phyloP scores from a whole-genome alignment of 2,113 vertebrate genomes.

The Aptenodytes patagonicus region DNA sequence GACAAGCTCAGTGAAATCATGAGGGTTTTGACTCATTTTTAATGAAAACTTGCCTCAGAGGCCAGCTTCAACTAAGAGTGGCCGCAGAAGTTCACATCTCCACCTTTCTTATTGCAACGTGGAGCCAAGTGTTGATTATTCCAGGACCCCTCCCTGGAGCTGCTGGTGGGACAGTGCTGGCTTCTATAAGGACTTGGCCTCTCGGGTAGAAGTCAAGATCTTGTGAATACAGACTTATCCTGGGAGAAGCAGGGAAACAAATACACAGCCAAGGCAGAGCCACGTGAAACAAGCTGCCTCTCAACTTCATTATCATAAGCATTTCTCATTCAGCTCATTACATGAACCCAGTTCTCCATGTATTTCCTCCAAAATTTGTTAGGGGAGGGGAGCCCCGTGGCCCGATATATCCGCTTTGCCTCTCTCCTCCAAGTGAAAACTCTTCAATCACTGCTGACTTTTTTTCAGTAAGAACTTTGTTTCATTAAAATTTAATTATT shows the following conservation, averaged over 20 bases:
- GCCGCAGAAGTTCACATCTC: not conserved
- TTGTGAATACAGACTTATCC: not conserved
- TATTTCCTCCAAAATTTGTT: not conserved
- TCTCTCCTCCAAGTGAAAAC: conserved; percentile 14
- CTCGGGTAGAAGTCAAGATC: not conserved
- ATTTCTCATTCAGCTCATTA: conserved; percentile 13
- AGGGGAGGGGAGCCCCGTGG: not conserved
- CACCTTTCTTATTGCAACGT: not conserved
- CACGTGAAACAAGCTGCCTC: not conserved
- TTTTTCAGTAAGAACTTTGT: conserved; percentile 53
- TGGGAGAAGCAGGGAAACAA: not conserved
- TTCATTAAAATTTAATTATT: conserved; percentile 77
- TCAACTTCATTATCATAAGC: not conserved
- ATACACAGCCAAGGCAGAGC: not conserved
- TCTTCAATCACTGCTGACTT: conserved; percentile 44
- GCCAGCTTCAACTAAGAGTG: not conserved
- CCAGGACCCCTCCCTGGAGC: not conserved
- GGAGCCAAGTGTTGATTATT: not conserved
- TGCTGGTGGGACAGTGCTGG: not conserved
- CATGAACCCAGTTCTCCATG: not conserved
- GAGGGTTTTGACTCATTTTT: not conserved
- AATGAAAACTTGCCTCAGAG: not conserved
- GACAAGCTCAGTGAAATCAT: not conserved
- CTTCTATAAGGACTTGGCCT: not conserved
- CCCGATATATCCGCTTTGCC: not conserved